phyloP scores from a whole-genome alignment of 2,113 vertebrate genomes.

The Myrmophylax atrothorax region DNA sequence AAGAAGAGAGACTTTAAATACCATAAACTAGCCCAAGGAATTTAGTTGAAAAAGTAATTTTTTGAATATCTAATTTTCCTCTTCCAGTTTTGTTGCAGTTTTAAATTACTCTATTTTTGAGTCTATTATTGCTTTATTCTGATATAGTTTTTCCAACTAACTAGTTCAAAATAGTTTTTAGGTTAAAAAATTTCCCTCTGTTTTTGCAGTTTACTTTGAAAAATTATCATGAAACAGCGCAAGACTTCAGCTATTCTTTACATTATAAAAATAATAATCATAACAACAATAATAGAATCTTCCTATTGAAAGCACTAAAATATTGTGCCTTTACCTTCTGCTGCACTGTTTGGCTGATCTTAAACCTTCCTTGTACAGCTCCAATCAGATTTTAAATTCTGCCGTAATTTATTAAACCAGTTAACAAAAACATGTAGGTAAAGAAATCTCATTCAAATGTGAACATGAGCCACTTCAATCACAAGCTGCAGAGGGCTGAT shows the following conservation, averaged over 20 bases:
- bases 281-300: background rate
- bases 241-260: background rate
- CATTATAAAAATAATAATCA: background rate
- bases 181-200: background rate
- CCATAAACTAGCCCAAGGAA: background rate
- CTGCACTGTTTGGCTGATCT: background rate
- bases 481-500: background rate
- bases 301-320: background rate
- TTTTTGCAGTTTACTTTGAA: background rate
- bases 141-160: background rate
- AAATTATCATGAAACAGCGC: background rate
- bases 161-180: background rate
- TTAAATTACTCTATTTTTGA: background rate
- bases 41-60: background rate
- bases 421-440: constrained; percentile 11
- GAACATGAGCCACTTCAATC: background rate
- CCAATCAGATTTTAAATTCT: background rate
- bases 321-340: background rate
- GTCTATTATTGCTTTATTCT: background rate
- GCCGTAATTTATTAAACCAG: constrained; percentile 37
- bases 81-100: background rate
- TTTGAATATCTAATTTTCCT: background rate
- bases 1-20: background rate
- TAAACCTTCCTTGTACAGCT: background rate
- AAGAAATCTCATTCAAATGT: background rate